Conservation (phyloP, 53 echinoderm and acorn worm genomes). For the Zoroaster sp. region DNA sequence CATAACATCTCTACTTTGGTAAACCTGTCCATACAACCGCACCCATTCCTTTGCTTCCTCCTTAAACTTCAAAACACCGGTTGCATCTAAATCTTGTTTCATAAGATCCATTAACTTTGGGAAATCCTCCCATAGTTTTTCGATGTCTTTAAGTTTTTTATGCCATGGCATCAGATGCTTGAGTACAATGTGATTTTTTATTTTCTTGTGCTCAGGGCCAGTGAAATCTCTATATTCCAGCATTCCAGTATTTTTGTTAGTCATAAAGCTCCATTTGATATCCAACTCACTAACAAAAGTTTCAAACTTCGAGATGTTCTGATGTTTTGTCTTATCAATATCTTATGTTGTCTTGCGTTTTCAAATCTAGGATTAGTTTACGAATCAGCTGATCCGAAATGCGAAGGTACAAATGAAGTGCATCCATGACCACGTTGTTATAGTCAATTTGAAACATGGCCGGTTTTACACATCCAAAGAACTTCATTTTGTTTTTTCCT, state of each 20-base stretch:
- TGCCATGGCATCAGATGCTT: conserved; percentile 28
- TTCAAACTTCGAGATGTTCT: conserved; percentile 17
- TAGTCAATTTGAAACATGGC: conserved; percentile 20
- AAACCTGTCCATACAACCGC: neutral
- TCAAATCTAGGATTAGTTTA: conserved; percentile 19
- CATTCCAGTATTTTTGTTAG: neutral
- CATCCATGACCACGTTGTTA: neutral
- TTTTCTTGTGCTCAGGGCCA: conserved; percentile 12
- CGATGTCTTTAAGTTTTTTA: conserved; percentile 12
- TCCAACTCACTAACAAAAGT: neutral
- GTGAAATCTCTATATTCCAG: conserved; percentile 30
- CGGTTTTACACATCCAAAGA: neutral
- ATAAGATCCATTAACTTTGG: neutral
- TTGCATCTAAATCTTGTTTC: neutral
- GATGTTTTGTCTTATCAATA: neutral
- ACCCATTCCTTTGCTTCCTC: conserved; percentile 28
- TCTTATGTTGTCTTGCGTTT: conserved; percentile 22
- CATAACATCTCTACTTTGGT: conserved; percentile 26
- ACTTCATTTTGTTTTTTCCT: neutral
- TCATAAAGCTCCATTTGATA: neutral
- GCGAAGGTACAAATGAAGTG: neutral
- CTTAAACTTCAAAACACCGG: neutral
- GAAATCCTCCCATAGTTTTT: conserved; percentile 14
- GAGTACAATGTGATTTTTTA: neutral
- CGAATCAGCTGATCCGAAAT: conserved; percentile 45